Conservation (phyloP, 1,140 invertebrate species). For the Drosophila sproati region DNA sequence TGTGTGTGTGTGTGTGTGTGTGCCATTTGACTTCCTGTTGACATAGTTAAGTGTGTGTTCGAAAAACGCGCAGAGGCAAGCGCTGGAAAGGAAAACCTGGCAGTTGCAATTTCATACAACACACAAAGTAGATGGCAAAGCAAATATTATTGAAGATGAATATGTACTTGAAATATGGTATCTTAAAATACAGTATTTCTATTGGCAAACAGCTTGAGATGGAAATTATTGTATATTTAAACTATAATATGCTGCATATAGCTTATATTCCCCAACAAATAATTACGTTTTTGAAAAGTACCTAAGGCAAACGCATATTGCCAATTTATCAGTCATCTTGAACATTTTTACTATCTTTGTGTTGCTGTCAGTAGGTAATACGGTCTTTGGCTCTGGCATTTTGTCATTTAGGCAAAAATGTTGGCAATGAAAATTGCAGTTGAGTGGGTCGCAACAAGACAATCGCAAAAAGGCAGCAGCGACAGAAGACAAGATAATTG, state of each 20-base stretch:
- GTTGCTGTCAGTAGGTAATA: not conserved
- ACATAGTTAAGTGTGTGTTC: conserved; percentile 61
- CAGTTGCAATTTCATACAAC: conserved; percentile 24
- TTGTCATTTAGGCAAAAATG: conserved; percentile 61
- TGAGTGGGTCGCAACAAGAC: conserved; percentile 4
- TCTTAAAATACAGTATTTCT: not conserved
- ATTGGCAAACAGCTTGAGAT: not conserved
- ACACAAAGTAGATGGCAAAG: conserved; percentile 1
- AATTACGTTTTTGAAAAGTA: not conserved
- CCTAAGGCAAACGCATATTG: conserved; percentile 2
- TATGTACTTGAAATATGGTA: not conserved
- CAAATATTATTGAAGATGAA: not conserved
- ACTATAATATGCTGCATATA: too few relatives aligned
- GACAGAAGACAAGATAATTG: conserved; percentile 75
- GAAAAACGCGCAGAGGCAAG: conserved; percentile 16
- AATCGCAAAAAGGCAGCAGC: conserved; percentile 16
- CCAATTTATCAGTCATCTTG: conserved; percentile 27
- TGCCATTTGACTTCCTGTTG: conserved; percentile 74
- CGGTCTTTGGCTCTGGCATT: conserved; percentile 28
- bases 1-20: conserved; percentile 38
- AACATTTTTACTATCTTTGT: conserved; percentile 22
- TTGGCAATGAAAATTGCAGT: conserved; percentile 72
- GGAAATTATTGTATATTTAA: too few relatives aligned
- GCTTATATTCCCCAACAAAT: too few relatives aligned
- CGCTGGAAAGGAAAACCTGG: conserved; percentile 15